phyloP scores from a whole-genome alignment of 53 echinoderm and acorn worm genomes.

The Astropecten irregularis region DNA sequence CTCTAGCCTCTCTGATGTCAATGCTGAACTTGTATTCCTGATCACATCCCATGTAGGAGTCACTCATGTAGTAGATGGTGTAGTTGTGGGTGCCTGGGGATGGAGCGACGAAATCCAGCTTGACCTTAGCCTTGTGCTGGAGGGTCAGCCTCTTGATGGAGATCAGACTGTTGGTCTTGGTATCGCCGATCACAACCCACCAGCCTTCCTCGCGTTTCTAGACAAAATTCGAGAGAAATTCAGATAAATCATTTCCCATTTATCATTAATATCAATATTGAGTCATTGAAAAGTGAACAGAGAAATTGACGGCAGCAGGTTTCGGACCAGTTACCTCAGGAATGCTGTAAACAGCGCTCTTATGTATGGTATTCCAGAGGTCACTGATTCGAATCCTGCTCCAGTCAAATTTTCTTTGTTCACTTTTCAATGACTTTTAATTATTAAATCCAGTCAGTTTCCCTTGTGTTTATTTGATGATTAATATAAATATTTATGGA shows the following conservation, averaged over 20 bases:
- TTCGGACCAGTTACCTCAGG: no score
- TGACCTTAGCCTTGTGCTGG: slow-evolving; percentile 98
- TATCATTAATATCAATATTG: neutral
- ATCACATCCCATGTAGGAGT: slow-evolving; percentile 99
- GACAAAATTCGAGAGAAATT: neutral
- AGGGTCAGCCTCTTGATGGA: slow-evolving; percentile 99
- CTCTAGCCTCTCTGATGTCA: slow-evolving; percentile 79
- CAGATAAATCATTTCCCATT: neutral
- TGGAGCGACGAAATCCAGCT: slow-evolving; percentile 99
- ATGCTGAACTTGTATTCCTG: slow-evolving; percentile 97
- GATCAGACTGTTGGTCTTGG: slow-evolving; percentile 99
- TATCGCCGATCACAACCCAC: slow-evolving; percentile 99
- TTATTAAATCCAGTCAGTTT: no score
- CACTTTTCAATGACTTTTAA: no score
- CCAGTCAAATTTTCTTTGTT: no score
- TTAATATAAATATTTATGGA: no score
- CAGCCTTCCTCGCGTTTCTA: slow-evolving; percentile 99
- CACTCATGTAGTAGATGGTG: slow-evolving; percentile 99
- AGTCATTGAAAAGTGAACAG: no score
- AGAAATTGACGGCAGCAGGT: no score
- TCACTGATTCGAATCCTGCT: no score
- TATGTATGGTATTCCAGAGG: no score
- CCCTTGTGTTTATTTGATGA: no score
- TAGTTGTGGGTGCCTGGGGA: slow-evolving; percentile 89
- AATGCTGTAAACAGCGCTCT: no score